Percentiles rank a stretch among this genome's conserved stretches.
These are phyloP conservation scores for Bostrychus sinensis DNA, from an alignment of 2,113 vertebrate genomes.

Conservation along the genomic window DNA sequence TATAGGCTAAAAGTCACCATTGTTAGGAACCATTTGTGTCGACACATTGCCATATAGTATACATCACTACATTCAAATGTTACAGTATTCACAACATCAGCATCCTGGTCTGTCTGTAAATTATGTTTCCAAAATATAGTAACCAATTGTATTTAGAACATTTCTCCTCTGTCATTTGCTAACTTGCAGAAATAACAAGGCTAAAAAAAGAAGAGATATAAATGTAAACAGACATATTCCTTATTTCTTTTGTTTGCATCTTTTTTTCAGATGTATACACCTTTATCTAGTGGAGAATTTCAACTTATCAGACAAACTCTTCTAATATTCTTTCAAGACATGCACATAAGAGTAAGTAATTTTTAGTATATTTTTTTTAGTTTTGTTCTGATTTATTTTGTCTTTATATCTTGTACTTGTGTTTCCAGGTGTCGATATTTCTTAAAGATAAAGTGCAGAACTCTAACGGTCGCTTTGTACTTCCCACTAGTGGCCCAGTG, in stretches of 20 bases:
- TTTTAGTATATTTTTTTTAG: neutral
- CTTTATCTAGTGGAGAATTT: conserved; percentile 86
- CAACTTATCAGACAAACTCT: conserved; percentile 95
- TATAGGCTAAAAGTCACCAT: too few relatives aligned
- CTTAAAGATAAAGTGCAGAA: conserved; percentile 98
- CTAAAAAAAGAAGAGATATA: too few relatives aligned
- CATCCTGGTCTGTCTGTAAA: too few relatives aligned
- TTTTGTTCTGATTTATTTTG: neutral
- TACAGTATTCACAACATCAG: too few relatives aligned
- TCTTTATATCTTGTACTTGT: neutral
- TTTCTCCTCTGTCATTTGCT: too few relatives aligned
- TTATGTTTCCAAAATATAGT: too few relatives aligned
- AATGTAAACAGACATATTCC: too few relatives aligned
- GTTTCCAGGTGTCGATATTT: conserved; percentile 93
- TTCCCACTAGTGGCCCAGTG: conserved; percentile 90
- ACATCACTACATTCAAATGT: too few relatives aligned
- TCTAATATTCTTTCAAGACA: conserved; percentile 97
- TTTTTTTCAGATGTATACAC: conserved; percentile 82
- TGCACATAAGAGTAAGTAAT: conserved; percentile 93
- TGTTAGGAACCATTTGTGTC: too few relatives aligned
- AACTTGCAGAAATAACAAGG: too few relatives aligned
- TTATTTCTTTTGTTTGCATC: neutral
- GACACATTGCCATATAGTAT: too few relatives aligned
- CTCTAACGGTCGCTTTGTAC: conserved; percentile 94
- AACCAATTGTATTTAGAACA: too few relatives aligned